These are phyloP conservation scores for Strongylocentrotus purpuratus DNA, from an alignment of 35 echinoderm and acorn worm species.

Conservation along the genomic window DNA sequence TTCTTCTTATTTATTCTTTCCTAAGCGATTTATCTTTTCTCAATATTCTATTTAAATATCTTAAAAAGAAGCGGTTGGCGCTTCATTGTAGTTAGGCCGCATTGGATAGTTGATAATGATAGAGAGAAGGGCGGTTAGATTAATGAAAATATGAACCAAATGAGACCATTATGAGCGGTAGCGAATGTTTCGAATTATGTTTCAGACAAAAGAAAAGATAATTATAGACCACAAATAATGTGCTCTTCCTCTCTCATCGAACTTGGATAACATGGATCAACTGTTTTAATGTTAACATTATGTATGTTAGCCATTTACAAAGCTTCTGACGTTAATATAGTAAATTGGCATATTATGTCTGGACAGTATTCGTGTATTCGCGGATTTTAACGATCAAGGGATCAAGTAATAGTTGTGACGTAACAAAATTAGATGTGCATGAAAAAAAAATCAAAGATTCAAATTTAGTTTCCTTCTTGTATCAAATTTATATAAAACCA, in stretches of 20 bases:
- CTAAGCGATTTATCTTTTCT: not conserved
- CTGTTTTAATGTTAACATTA: not conserved
- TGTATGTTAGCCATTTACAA: not conserved
- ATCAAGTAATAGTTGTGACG: no score
- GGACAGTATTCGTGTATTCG: not conserved
- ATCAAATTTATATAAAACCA: no score
- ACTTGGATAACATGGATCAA: not conserved
- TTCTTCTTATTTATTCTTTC: not conserved
- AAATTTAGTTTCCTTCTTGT: no score
- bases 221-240: not conserved
- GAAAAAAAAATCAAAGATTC: no score
- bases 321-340: not conserved
- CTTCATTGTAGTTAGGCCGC: no score
- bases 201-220: not conserved
- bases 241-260: not conserved
- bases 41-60: not conserved
- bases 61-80: no score
- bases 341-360: not conserved
- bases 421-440: no score
- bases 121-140: not conserved
- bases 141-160: not conserved
- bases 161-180: not conserved
- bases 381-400: not conserved
- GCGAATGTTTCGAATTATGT: not conserved
- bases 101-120: not conserved